These are phyloP conservation scores for Acrobasis repandana DNA, from an alignment of 2,888 invertebrate species.

Conservation along the genomic window DNA sequence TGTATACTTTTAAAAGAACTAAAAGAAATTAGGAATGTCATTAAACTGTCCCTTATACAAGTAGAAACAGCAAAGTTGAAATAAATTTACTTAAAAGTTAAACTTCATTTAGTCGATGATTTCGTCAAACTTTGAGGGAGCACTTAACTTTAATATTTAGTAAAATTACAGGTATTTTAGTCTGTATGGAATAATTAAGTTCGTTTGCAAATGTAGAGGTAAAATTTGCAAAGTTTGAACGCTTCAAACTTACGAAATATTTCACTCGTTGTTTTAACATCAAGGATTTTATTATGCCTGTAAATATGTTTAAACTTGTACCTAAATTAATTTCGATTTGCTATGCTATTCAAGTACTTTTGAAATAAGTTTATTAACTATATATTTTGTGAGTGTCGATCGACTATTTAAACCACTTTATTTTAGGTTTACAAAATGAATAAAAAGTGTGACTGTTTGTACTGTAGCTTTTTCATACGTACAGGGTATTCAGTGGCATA, in stretches of 20 bases:
- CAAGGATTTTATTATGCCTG: background rate
- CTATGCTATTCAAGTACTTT: background rate
- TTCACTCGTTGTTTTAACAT: constrained; percentile 6
- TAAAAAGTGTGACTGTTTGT: background rate
- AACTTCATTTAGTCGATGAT: background rate
- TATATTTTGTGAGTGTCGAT: background rate
- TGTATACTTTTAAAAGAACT: too few relatives aligned
- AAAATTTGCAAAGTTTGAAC: background rate
- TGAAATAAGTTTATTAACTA: background rate
- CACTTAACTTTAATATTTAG: constrained; percentile 1
- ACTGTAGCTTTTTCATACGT: too few relatives aligned
- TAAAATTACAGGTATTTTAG: background rate
- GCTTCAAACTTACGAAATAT: constrained; percentile 13
- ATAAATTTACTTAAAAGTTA: too few relatives aligned
- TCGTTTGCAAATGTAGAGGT: constrained; percentile 2
- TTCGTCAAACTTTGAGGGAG: constrained; percentile 1
- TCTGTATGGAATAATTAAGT: constrained; percentile 1
- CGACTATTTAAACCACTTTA: background rate
- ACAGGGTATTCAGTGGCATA: too few relatives aligned
- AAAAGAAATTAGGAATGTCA: background rate
- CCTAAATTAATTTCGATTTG: background rate
- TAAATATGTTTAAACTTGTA: background rate
- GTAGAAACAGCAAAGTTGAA: background rate
- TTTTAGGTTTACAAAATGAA: background rate
- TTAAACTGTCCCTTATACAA: background rate